Percentiles rank a stretch among this genome's conserved stretches.
Conservation (phyloP, 2,113 vertebrate species). For the Vidua chalybeata region DNA sequence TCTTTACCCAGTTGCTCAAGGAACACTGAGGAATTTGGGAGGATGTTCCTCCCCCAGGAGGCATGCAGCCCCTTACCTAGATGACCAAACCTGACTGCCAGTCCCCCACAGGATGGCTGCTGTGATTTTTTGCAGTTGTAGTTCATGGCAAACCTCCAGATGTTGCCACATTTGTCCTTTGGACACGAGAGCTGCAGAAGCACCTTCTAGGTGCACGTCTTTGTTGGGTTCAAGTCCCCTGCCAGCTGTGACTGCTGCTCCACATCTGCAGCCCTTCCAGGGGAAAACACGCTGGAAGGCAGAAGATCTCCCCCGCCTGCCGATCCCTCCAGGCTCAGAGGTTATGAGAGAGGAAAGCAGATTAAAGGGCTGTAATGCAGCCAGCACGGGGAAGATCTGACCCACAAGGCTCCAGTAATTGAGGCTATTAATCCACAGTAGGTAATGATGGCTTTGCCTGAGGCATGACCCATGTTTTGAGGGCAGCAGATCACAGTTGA, state of each 20-base stretch:
- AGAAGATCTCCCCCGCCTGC: background rate
- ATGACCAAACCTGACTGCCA: background rate
- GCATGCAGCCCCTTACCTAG: background rate
- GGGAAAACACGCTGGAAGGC: background rate
- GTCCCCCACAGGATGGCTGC: background rate
- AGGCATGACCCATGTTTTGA: background rate
- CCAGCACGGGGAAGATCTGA: background rate
- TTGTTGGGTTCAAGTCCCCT: background rate
- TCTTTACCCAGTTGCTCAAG: background rate
- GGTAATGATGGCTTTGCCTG: background rate
- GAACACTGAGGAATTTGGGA: background rate
- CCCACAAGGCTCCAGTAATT: background rate
- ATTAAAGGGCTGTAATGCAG: background rate
- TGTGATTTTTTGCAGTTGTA: background rate
- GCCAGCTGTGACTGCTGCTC: background rate
- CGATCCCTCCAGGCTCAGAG: background rate
- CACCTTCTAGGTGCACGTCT: background rate
- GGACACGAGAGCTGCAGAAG: background rate
- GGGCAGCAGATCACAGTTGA: background rate
- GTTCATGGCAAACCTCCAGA: background rate
- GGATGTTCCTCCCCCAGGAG: accelerated
- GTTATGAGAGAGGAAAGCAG: background rate
- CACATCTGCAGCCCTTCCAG: background rate
- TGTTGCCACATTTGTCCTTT: background rate
- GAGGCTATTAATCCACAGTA: background rate